Evolutionary conservation across 2,888 invertebrate genomes (phyloP).

Genomic region (Spodoptera picta): DNA sequence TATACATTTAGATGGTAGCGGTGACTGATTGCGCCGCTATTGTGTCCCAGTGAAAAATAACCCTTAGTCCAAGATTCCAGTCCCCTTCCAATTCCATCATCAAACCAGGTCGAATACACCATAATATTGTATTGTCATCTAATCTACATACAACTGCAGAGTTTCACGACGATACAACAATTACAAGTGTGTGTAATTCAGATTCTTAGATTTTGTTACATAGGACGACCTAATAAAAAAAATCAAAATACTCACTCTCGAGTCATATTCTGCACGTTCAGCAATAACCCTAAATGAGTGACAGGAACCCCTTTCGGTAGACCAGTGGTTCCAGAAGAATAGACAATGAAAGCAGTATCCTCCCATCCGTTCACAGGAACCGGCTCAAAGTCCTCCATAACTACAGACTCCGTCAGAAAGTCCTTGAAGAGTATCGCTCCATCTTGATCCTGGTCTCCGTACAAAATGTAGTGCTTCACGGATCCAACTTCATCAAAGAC

Average conservation of each 20-base stretch:
- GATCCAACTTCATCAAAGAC: slow-evolving; percentile 23
- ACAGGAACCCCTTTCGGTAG: slow-evolving; percentile 61
- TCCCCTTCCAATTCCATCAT: too few species aligned
- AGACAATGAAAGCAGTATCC: slow-evolving; percentile 53
- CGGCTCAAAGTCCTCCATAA: slow-evolving; percentile 48
- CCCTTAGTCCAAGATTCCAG: too few species aligned
- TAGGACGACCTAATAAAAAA: too few species aligned
- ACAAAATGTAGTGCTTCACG: slow-evolving; percentile 50
- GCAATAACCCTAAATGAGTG: slow-evolving; percentile 54
- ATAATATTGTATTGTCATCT: too few species aligned
- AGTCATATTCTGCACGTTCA: slow-evolving; percentile 13
- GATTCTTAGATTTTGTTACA: too few species aligned
- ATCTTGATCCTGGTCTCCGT: slow-evolving; percentile 32
- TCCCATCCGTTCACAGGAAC: slow-evolving; percentile 56
- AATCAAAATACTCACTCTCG: slow-evolving; percentile 37
- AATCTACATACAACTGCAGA: too few species aligned
- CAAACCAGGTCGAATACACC: too few species aligned
- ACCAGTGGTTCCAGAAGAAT: slow-evolving; percentile 65
- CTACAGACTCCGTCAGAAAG: slow-evolving; percentile 42
- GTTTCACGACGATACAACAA: too few species aligned
- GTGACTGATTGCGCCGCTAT: too few species aligned
- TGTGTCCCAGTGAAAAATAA: too few species aligned
- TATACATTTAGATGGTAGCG: too few species aligned
- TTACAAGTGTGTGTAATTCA: too few species aligned
- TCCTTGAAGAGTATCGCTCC: slow-evolving; percentile 44